Evolutionary conservation across 1,140 invertebrate species (phyloP), one percentile per base, ranked within the genome.

Genomic region (Cydia pomonella): DNA sequence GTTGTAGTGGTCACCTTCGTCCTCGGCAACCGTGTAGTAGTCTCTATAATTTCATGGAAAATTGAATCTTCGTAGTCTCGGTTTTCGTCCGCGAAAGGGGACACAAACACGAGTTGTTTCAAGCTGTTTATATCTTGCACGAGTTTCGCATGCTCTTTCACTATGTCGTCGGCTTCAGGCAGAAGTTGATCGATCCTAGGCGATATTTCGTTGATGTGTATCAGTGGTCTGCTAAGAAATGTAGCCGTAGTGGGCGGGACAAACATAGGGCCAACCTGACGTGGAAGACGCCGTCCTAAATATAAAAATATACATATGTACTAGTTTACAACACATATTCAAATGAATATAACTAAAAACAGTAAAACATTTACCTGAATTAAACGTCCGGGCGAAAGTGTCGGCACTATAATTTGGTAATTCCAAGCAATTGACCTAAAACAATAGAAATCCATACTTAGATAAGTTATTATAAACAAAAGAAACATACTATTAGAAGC

Each of bases 51-150:
- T 75, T 92, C 90, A 27, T 84, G 83, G 64, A 89, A 90, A 25
- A 92, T 86, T 0, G 89, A 87, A 10, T 92, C 91, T 3, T 92
- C 91, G 73, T 92, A 92, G 69, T 92, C 91, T 66, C 81, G 83
- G 13, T 73, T 81, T 0, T 90, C 85, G 25, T 90, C 87, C 0
- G 75, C 72, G 0, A 89, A 53, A 0, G 89, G 88, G 2, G 83
- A 76, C 0, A 91, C 80, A 62, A 84, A 89, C n/a, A 89, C 82
- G 7, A 84, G 80, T 73, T 92, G 89, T 12, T 78, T 82, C 5
- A 92, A 74, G 18, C 91, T 81, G 66, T 92, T 92, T 69, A 92
- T 92, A 74, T 92, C 91, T 72, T 90, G 89, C 0, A 92, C 91
- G 9, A 92, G 75, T 79, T 91, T 92, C 0, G 91, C 89, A 59